phyloP scores from a whole-genome alignment of 1,140 invertebrate species.

The Saccostrea cuccullata region DNA sequence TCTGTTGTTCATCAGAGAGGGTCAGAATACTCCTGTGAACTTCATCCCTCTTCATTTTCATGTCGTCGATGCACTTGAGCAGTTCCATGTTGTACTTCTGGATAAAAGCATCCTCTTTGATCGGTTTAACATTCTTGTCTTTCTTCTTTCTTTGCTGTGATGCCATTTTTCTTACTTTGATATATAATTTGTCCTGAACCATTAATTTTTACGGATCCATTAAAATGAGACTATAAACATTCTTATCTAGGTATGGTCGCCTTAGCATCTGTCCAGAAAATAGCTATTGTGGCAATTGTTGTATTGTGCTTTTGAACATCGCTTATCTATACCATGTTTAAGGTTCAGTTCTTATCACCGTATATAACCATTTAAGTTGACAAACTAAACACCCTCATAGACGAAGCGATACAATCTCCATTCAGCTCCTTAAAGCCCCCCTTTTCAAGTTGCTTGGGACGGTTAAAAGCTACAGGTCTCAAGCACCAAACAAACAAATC shows the following conservation, averaged over 20 bases:
- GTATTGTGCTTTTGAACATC: slow-evolving; percentile 32
- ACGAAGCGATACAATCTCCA: slow-evolving; percentile 19
- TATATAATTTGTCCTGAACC: neutral
- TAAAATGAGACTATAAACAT: neutral
- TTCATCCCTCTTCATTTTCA: slow-evolving; percentile 53
- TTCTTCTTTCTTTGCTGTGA: neutral
- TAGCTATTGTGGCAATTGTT: neutral
- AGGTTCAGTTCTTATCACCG: slow-evolving; percentile 29
- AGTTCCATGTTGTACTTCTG: slow-evolving; percentile 55
- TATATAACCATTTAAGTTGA: slow-evolving; percentile 36
- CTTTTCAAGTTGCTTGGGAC: slow-evolving; percentile 35
- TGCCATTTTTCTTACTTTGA: neutral
- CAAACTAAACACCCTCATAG: slow-evolving; percentile 29
- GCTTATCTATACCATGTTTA: slow-evolving; percentile 28
- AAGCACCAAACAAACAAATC: slow-evolving; percentile 37
- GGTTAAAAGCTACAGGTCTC: slow-evolving; percentile 36
- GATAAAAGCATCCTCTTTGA: slow-evolving; percentile 42
- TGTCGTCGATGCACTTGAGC: slow-evolving; percentile 56
- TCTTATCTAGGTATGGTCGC: neutral
- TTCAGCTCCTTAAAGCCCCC: slow-evolving; percentile 27
- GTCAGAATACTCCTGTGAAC: slow-evolving; percentile 48
- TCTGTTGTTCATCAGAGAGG: slow-evolving; percentile 52
- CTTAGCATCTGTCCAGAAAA: slow-evolving; percentile 17
- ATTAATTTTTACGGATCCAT: slow-evolving; percentile 13
- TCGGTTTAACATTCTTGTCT: slow-evolving; percentile 7